Conservation (phyloP, 2,113 vertebrate genomes). For the Nesogale talazaci region DNA sequence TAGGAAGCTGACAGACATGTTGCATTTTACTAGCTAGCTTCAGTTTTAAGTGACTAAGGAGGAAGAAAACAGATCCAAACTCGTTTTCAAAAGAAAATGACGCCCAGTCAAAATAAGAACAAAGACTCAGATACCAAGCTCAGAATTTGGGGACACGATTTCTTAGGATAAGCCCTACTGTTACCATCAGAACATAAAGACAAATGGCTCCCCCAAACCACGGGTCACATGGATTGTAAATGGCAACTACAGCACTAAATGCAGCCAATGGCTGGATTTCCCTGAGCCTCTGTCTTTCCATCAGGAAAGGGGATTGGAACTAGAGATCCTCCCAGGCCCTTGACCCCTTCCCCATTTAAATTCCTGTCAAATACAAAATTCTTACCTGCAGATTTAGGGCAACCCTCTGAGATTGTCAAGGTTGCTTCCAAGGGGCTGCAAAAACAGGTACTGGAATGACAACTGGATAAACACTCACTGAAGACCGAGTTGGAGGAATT, state of each 20-base stretch:
- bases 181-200: constrained; percentile 4
- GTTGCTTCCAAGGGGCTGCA: constrained; percentile 93
- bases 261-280: background rate
- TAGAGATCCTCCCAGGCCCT: background rate
- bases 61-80: constrained; percentile 39
- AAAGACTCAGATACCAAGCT: constrained; percentile 31
- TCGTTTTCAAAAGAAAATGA: constrained; percentile 51
- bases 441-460: constrained; percentile 94
- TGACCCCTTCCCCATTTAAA: constrained; percentile 19
- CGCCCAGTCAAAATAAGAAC: constrained; percentile 36
- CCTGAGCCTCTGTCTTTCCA: background rate
- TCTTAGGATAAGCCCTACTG: background rate
- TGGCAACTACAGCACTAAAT: background rate
- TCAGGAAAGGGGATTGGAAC: background rate
- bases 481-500: constrained; percentile 99
- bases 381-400: constrained; percentile 93
- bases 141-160: background rate
- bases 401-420: constrained; percentile 90
- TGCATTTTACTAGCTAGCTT: constrained; percentile 3
- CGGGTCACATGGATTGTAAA: background rate
- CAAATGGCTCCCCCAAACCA: background rate
- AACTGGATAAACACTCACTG: constrained; percentile 97
- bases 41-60: constrained; percentile 24
- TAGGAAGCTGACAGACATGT: background rate
- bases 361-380: constrained; percentile 56